These are phyloP conservation scores for Sycophila texana DNA, from an alignment of 2,888 invertebrate species.

Conservation along the genomic window DNA sequence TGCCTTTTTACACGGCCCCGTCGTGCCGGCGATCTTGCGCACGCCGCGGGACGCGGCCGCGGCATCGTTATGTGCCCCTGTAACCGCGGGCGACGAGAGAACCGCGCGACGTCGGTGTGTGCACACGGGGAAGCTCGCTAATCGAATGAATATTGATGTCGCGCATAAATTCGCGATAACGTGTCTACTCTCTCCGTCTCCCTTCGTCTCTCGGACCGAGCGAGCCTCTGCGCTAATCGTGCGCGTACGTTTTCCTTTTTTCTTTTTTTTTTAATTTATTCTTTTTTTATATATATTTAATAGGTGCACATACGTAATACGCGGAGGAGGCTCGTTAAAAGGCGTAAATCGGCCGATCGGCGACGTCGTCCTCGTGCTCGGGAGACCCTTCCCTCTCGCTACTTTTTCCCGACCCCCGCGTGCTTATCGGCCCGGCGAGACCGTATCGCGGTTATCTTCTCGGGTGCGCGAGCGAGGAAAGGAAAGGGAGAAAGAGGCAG, in stretches of 20 bases:
- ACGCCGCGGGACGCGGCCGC: constrained; percentile 33
- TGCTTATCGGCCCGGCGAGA: constrained; percentile 7
- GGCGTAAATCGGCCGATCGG: constrained; percentile 50
- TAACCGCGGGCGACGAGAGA: constrained; percentile 4
- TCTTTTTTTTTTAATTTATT: background rate
- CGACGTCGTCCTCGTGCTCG: background rate
- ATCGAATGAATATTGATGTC: constrained; percentile 56
- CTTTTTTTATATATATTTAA: too few species aligned
- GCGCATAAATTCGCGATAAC: constrained; percentile 56
- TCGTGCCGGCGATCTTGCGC: constrained; percentile 20
- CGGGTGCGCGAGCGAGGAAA: constrained; percentile 33
- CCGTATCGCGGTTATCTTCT: constrained; percentile 35
- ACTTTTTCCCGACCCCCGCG: background rate
- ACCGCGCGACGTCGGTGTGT: constrained; percentile 53
- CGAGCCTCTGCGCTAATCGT: background rate
- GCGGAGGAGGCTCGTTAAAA: constrained; percentile 36
- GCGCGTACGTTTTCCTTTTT: too few species aligned
- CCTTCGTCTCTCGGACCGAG: background rate
- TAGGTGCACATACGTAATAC: constrained; percentile 10
- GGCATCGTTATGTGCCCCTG: constrained; percentile 53
- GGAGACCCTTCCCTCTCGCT: constrained; percentile 1
- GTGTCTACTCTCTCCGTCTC: constrained; percentile 51
- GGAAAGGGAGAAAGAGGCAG: constrained; percentile 28
- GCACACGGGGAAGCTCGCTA: constrained; percentile 8
- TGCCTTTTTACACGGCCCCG: constrained; percentile 58